Conservation (phyloP, 2,888 invertebrate species). For the Carabus problematicus region DNA sequence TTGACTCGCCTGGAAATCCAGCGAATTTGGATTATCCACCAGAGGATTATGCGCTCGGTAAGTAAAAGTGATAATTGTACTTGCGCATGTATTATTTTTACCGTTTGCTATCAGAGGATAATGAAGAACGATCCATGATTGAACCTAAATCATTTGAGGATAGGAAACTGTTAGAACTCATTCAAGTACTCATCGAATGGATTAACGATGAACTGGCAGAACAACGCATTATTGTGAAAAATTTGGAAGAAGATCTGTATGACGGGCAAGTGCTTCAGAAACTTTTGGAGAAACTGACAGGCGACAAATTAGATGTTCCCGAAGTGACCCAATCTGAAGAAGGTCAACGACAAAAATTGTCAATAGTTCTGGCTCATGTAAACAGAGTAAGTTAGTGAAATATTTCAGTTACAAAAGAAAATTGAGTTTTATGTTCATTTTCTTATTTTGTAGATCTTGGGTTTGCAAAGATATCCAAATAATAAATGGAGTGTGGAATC, state of each 20-base stretch:
- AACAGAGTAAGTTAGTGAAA: conserved; percentile 70
- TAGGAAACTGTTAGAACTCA: conserved; percentile 83
- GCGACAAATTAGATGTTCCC: conserved; percentile 91
- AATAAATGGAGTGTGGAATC: conserved; percentile 97
- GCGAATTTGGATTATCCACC: conserved; percentile 87
- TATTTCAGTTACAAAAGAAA: conserved; percentile 39
- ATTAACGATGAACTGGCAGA: conserved; percentile 97
- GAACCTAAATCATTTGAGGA: conserved; percentile 88
- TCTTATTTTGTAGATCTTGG: conserved; percentile 65
- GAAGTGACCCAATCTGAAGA: conserved; percentile 99
- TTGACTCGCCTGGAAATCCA: conserved; percentile 95
- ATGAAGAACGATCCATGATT: conserved; percentile 96
- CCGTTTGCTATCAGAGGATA: conserved; percentile 73
- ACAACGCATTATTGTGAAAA: conserved; percentile 96
- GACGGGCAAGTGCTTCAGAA: conserved; percentile 90
- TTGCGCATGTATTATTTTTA: background rate
- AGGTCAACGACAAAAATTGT: conserved; percentile 93
- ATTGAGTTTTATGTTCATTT: conserved; percentile 23
- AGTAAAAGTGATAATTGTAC: conserved; percentile 51
- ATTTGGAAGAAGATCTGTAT: conserved; percentile 95
- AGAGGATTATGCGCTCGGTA: conserved; percentile 90
- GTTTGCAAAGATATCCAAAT: conserved; percentile 76
- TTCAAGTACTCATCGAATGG: conserved; percentile 93
- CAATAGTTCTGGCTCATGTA: conserved; percentile 86
- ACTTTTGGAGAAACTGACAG: conserved; percentile 82